Evolutionary conservation across 2,888 invertebrate genomes (phyloP), one percentile per base, ranked within the genome.

Genomic region (Cheilosia vernalis): DNA sequence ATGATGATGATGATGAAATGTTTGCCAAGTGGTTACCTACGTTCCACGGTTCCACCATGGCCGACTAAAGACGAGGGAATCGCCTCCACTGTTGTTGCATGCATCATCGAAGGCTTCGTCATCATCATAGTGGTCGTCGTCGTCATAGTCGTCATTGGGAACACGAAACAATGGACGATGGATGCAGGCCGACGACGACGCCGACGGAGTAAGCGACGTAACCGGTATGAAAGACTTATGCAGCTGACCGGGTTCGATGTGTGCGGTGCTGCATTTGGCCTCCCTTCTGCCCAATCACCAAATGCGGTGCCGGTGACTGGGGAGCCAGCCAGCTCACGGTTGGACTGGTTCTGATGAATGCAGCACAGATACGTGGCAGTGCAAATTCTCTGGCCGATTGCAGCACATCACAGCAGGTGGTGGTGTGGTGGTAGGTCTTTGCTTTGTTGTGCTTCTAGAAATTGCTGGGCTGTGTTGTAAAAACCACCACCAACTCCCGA

Each of bases 1-100:
- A n/a, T n/a, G n/a, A 30, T 21, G 55, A 63, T 58, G 82, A 83
- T 83, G 85, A 85, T 85, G 81, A 85, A 85, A 80, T 85, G 70
- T 80, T 85, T 70, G 66, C 84, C 66, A 85, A 85, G 84, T 76
- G 60, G 80, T 80, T 80, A 74, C 80, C 80, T 74, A 69, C 61
- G 74, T 69, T 55, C 72, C 27, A 15, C 60, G 64, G 37, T 37
- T 77, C 15, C 51, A 70, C 44, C 44, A 63, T 51, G 30, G 44
- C 7, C 66, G 66, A 47, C 78, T 60, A 10, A 49, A 24, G 63
- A 55, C 55, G 66, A 66, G 70, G 76, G 77, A 80, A 67, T 81
- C 70, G 81, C 77, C 81, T 77, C 24, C 63, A 56, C 49, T 77
- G 17, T 51, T 60, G 60, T 69, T 53, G 27, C 61, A 30, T 67